A percentile compares a stretch with the other conserved stretches of the same genome.
These are phyloP conservation scores for Euleptes europaea DNA, from an alignment of 2,113 vertebrate species.

Conservation along the genomic window DNA sequence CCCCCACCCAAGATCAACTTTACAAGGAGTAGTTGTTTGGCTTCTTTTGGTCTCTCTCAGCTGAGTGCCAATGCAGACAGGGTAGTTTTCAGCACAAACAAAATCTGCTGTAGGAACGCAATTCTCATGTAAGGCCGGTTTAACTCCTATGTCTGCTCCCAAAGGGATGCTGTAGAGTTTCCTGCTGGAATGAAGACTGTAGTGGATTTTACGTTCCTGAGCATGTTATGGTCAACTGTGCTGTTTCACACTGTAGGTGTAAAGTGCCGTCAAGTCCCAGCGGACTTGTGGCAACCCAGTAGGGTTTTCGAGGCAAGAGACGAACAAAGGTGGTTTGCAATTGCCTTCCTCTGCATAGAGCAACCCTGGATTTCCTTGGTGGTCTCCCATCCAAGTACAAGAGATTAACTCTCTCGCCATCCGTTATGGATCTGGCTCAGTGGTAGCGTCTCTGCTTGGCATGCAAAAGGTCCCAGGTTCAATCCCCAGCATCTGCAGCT, in stretches of 20 bases:
- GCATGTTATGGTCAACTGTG: neutral
- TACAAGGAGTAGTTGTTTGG: neutral
- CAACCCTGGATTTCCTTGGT: too few relatives aligned
- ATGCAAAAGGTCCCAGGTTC: too few relatives aligned
- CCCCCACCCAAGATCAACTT: conserved; percentile 4
- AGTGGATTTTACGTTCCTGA: neutral
- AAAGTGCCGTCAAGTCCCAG: too few relatives aligned
- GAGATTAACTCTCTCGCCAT: too few relatives aligned
- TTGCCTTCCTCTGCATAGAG: too few relatives aligned
- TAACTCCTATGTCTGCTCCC: neutral
- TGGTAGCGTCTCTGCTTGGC: too few relatives aligned
- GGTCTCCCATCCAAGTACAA: too few relatives aligned
- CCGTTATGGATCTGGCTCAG: too few relatives aligned
- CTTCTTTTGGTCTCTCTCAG: neutral
- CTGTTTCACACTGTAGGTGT: neutral
- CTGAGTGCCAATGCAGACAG: neutral
- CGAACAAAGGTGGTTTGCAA: too few relatives aligned
- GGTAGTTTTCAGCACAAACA: neutral
- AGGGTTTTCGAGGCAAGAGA: too few relatives aligned
- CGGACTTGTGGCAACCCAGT: too few relatives aligned
- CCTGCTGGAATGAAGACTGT: neutral
- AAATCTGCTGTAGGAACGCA: neutral
- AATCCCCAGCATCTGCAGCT: too few relatives aligned
- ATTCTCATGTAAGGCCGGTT: neutral
- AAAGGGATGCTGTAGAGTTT: neutral